phyloP scores from a whole-genome alignment of 2,797 vertebrate species.

The Vultur gryphus region DNA sequence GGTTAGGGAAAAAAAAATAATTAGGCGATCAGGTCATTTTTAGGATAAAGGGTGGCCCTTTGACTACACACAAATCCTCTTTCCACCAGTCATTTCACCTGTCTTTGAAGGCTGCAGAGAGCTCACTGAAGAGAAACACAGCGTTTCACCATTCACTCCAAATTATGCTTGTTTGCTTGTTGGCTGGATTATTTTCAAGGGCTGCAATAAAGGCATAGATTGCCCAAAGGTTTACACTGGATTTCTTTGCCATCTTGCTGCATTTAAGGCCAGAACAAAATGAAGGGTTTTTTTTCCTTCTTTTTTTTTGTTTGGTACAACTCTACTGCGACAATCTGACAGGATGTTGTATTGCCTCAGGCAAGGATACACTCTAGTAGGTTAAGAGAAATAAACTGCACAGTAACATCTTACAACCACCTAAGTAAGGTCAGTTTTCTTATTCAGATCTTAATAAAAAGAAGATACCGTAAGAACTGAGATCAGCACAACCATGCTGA shows the following conservation, averaged over 20 bases:
- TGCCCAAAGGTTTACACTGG: not conserved
- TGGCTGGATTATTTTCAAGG: not conserved
- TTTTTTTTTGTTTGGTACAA: not conserved
- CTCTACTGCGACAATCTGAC: not conserved
- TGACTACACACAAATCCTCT: not conserved
- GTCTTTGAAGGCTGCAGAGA: not conserved
- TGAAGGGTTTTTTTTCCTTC: rapidly evolving
- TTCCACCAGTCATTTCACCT: not conserved
- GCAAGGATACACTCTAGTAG: slow-evolving; percentile 2
- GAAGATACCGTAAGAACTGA: not conserved
- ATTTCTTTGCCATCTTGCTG: not conserved
- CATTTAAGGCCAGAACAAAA: not conserved
- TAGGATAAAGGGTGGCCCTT: not conserved
- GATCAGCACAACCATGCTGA: not conserved
- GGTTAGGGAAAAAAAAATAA: not conserved
- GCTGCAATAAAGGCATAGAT: not conserved
- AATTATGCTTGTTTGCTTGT: not conserved
- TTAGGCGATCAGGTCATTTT: not conserved
- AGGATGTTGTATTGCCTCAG: not conserved
- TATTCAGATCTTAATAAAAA: not conserved
- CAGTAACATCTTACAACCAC: not conserved
- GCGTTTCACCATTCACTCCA: not conserved
- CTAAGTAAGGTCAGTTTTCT: not conserved
- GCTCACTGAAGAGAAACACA: not conserved
- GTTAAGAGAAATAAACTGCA: not conserved